phyloP scores from a whole-genome alignment of 2,888 invertebrate genomes.

The Cremastinae sp. region DNA sequence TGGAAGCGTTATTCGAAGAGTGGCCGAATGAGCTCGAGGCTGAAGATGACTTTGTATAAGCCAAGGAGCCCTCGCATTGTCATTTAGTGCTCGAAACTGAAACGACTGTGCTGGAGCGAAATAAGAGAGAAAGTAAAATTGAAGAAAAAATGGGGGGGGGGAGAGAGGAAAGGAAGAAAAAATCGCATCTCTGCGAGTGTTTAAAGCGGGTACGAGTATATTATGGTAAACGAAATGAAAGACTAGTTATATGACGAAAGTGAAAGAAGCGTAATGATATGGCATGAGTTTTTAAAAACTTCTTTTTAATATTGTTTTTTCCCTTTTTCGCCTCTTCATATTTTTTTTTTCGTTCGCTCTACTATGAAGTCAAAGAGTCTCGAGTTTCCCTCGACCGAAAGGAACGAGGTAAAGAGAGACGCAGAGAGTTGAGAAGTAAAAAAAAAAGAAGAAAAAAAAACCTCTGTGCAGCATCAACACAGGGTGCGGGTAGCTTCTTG shows the following conservation, averaged over 20 bases:
- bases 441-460: too few relatives aligned
- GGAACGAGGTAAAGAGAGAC: background rate
- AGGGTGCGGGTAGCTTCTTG: background rate
- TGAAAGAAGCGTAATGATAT: conserved; percentile 19
- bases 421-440: conserved; percentile 7
- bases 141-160: too few relatives aligned
- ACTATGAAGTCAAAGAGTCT: conserved; percentile 34
- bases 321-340: too few relatives aligned
- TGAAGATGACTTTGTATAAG: too few relatives aligned
- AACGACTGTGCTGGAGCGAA: too few relatives aligned
- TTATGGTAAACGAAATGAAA: conserved; percentile 15
- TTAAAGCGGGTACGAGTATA: conserved; percentile 1
- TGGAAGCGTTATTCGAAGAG: too few relatives aligned
- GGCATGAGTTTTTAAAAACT: conserved; percentile 20
- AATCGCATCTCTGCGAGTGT: background rate
- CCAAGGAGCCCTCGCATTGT: too few relatives aligned
- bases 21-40: too few relatives aligned
- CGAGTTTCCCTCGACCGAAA: conserved; percentile 7
- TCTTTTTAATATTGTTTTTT: background rate
- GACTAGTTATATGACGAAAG: conserved; percentile 1
- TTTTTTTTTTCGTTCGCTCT: too few relatives aligned
- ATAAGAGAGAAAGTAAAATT: too few relatives aligned
- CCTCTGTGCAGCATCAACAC: conserved; percentile 13
- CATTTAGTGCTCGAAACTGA: too few relatives aligned
- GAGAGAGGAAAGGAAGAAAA: background rate